Conservation (phyloP, 1,140 invertebrate species). For the Acromyrmex charruanus region DNA sequence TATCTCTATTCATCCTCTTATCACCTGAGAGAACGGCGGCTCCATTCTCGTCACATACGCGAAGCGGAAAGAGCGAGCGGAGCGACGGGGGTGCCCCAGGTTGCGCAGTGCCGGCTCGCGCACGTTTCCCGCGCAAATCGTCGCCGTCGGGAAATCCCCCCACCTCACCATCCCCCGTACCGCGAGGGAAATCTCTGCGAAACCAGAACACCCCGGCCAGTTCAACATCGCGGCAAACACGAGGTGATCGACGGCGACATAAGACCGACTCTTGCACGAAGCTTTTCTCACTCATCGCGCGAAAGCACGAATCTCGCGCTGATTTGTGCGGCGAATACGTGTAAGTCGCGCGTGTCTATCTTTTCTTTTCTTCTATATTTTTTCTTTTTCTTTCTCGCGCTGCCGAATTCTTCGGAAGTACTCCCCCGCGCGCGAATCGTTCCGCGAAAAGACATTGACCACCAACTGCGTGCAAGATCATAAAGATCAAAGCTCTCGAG, state of each 20-base stretch:
- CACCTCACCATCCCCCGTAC: constrained; percentile 48
- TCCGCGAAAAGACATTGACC: background rate
- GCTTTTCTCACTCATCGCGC: background rate
- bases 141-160: constrained; percentile 36
- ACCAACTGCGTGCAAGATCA: background rate
- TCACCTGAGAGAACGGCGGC: constrained; percentile 51
- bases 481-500: background rate
- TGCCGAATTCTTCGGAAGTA: background rate
- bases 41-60: constrained; percentile 38
- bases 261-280: background rate
- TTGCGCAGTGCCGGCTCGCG: constrained; percentile 59
- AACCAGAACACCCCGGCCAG: constrained; percentile 85
- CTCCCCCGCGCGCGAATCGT: background rate
- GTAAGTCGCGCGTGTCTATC: background rate
- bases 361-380: background rate
- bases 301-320: background rate
- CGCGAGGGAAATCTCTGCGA: constrained; percentile 79
- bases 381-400: background rate
- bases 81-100: constrained; percentile 38
- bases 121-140: constrained; percentile 74
- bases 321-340: background rate
- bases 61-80: constrained; percentile 34
- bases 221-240: constrained; percentile 83
- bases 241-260: constrained; percentile 70
- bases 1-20: constrained; percentile 47